Conservation (phyloP, 2,113 vertebrate genomes). For the Dissostichus mawsoni region DNA sequence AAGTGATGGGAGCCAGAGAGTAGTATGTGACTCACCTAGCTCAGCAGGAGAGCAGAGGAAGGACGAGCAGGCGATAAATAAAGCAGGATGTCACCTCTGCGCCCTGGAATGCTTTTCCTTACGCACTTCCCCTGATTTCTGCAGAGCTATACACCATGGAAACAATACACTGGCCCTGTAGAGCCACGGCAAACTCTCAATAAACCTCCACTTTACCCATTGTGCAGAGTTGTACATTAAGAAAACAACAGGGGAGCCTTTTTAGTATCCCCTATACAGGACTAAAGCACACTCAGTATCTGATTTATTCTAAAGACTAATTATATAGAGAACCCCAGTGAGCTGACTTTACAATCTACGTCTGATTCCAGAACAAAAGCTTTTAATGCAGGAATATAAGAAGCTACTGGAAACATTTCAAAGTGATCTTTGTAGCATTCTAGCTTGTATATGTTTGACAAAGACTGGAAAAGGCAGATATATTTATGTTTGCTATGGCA, state of each 20-base stretch:
- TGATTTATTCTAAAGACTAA: neutral
- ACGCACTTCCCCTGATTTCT: constrained; percentile 46
- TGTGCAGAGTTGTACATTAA: constrained; percentile 32
- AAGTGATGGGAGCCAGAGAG: constrained; percentile 15
- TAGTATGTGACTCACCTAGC: constrained; percentile 40
- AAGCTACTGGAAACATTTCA: neutral
- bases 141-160: constrained; percentile 40
- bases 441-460: neutral
- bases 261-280: neutral
- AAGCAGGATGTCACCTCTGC: constrained; percentile 39
- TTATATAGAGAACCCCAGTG: neutral
- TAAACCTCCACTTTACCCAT: neutral
- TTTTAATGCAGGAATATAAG: neutral
- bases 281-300: neutral
- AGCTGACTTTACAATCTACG: neutral
- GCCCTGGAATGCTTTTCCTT: constrained; percentile 53
- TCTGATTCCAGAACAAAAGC: neutral
- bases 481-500: neutral
- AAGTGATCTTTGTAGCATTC: neutral
- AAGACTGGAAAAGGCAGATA: neutral
- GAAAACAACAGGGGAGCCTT: neutral
- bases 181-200: constrained; percentile 26
- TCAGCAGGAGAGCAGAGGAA: constrained; percentile 53
- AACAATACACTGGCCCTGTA: constrained; percentile 30
- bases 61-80: constrained; percentile 63